Conservation (phyloP, 2,888 invertebrate species). For the Dicyrtoma fusca region DNA sequence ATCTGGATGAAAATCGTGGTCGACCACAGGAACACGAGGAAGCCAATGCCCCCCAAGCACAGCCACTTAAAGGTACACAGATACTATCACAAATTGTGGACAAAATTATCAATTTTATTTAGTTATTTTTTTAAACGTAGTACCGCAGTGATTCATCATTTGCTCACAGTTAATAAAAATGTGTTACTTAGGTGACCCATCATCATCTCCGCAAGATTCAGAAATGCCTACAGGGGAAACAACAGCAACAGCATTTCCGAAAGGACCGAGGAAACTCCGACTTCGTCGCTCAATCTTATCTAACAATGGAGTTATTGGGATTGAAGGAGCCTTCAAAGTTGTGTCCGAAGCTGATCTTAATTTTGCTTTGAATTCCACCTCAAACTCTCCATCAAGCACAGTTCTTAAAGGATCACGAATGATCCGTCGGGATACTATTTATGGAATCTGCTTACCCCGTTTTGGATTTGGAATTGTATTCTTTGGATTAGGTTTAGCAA, state of each 20-base stretch:
- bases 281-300: constrained; percentile 47
- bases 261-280: constrained; percentile 71
- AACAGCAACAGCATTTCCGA: constrained; percentile 66
- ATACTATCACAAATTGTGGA: not conserved
- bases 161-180: too few species aligned
- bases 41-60: constrained; percentile 34
- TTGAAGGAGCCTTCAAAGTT: constrained; percentile 85
- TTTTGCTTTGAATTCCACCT: constrained; percentile 78
- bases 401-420: constrained; percentile 50
- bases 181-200: too few species aligned
- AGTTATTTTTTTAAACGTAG: too few species aligned
- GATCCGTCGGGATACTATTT: constrained; percentile 73
- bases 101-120: too few species aligned
- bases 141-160: not conserved
- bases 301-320: constrained; percentile 75
- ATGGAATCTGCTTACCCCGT: constrained; percentile 88
- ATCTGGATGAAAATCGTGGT: not conserved
- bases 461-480: constrained; percentile 87
- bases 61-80: constrained; percentile 46
- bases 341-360: constrained; percentile 89
- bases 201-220: not conserved
- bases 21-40: not conserved
- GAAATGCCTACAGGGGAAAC: not conserved
- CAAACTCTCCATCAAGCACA: constrained; percentile 24
- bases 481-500: constrained; percentile 82